Evolutionary conservation across 2,888 invertebrate species (phyloP).

Genomic region (Ormyrus labotus): DNA sequence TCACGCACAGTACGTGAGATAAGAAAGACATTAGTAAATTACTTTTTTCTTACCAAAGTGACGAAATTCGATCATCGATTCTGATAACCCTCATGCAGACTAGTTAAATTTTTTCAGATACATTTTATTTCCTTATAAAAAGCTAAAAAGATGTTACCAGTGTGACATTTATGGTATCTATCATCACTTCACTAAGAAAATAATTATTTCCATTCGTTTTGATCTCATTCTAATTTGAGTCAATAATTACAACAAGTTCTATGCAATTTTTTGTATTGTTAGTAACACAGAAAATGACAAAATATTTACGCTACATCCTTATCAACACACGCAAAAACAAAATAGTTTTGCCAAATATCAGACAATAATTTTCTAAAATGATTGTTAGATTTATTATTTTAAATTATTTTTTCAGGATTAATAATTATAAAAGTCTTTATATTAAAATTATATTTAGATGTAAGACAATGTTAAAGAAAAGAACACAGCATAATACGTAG

Average conservation of each 20-base stretch:
- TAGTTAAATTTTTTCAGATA: slow-evolving; percentile 37
- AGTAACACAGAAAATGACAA: slow-evolving; percentile 31
- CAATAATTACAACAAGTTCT: slow-evolving; percentile 26
- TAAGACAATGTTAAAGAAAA: too few species aligned
- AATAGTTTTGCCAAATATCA: slow-evolving; percentile 8
- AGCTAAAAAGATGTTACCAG: slow-evolving; percentile 43
- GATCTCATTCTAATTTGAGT: slow-evolving; percentile 23
- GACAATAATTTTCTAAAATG: too few species aligned
- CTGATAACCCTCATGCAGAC: slow-evolving; percentile 11
- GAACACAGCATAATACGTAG: neutral
- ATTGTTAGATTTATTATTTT: too few species aligned
- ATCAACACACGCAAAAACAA: slow-evolving; percentile 14
- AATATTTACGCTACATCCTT: slow-evolving; percentile 20
- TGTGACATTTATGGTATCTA: neutral
- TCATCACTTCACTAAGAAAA: slow-evolving; percentile 43
- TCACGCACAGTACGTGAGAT: slow-evolving; percentile 12
- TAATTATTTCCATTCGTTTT: slow-evolving; percentile 36
- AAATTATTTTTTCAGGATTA: neutral
- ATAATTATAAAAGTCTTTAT: neutral
- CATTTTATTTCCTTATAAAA: slow-evolving; percentile 35
- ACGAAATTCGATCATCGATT: neutral
- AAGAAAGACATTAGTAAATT: slow-evolving; percentile 41
- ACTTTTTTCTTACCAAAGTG: slow-evolving; percentile 39
- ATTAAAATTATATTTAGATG: too few species aligned
- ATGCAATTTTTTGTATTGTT: neutral